These are phyloP conservation scores for Liodrosophila aerea DNA, from an alignment of 2,888 invertebrate genomes.

Conservation along the genomic window DNA sequence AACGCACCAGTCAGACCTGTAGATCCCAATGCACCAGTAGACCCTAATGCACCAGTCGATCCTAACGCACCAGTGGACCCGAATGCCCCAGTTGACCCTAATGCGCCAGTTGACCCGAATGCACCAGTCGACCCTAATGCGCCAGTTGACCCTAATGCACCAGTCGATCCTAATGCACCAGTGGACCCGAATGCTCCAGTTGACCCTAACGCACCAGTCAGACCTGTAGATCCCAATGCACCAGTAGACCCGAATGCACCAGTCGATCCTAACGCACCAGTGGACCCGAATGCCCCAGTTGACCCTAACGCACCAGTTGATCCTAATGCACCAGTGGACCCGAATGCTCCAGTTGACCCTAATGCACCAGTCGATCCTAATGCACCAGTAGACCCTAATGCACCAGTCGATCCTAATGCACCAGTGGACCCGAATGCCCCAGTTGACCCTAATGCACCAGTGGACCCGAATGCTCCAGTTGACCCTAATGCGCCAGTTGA, in stretches of 20 bases:
- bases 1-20: slow-evolving; percentile 27
- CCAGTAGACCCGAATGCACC: slow-evolving; percentile 24
- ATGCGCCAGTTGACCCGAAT: slow-evolving; percentile 10
- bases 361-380: slow-evolving; percentile 22
- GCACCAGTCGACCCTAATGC: slow-evolving; percentile 16
- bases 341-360: slow-evolving; percentile 9
- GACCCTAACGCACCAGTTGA: slow-evolving; percentile 12
- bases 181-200: slow-evolving; percentile 24
- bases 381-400: slow-evolving; percentile 21
- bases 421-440: no score
- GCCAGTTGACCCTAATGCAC: not conserved
- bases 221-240: slow-evolving; percentile 2
- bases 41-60: slow-evolving; percentile 17
- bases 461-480: slow-evolving; percentile 4
- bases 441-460: no score
- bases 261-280: no score
- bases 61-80: slow-evolving; percentile 26
- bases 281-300: no score
- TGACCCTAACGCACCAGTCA: slow-evolving; percentile 4
- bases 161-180: slow-evolving; percentile 13
- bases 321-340: slow-evolving; percentile 3
- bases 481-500: slow-evolving; percentile 11
- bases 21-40: slow-evolving; percentile 17
- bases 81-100: slow-evolving; percentile 11
- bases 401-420: no score